These are phyloP conservation scores for Petrocephalus zakoni DNA, from an alignment of 2,113 vertebrate genomes.

Conservation along the genomic window DNA sequence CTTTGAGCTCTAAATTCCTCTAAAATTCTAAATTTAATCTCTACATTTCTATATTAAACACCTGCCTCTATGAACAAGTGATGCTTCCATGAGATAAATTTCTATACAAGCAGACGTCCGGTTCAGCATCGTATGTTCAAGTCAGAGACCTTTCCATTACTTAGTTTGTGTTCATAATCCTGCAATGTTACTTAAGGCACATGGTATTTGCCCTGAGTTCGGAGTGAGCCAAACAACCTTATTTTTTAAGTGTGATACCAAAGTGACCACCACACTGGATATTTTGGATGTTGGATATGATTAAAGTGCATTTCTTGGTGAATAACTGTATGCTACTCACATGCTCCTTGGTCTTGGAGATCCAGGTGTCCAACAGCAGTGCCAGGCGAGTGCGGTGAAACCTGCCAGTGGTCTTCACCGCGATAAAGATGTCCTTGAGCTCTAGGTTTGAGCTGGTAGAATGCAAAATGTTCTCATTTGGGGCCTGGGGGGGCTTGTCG, in stretches of 20 bases:
- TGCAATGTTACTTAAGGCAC: neutral
- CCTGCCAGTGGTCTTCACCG: constrained; percentile 77
- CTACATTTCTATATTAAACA: neutral
- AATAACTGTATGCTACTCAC: constrained; percentile 51
- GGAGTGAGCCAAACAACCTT: neutral
- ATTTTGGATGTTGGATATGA: neutral
- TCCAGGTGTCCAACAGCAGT: constrained; percentile 83
- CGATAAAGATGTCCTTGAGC: constrained; percentile 73
- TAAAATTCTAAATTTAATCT: neutral
- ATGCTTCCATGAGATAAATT: neutral
- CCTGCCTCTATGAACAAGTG: neutral
- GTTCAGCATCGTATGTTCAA: neutral
- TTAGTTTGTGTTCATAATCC: neutral
- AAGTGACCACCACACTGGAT: neutral
- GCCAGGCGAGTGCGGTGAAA: constrained; percentile 77
- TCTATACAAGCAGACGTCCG: neutral
- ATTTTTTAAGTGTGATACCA: neutral
- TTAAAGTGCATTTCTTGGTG: neutral
- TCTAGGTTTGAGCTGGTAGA: constrained; percentile 20
- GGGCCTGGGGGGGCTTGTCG: neutral
- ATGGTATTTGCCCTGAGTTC: neutral
- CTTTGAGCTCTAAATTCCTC: neutral
- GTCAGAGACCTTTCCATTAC: neutral
- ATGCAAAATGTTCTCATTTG: neutral
- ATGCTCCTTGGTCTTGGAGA: constrained; percentile 72